A percentile compares a stretch with the other conserved stretches of the same genome.
phyloP scores from a whole-genome alignment of 2,113 vertebrate species.

The Solenodon paradoxus region DNA sequence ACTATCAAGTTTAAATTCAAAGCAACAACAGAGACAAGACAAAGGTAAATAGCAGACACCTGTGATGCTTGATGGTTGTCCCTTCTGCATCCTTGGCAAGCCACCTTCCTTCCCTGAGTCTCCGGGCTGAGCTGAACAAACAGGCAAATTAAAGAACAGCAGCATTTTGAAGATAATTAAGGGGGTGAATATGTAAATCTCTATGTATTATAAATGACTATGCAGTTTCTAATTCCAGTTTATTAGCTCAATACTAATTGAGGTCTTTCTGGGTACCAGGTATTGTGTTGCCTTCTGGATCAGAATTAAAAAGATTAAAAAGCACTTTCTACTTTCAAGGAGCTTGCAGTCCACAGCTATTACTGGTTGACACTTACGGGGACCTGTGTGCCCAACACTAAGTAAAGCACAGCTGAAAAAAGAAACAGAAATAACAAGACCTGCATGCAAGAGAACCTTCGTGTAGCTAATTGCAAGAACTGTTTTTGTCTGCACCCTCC shows the following conservation, averaged over 20 bases:
- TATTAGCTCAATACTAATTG: background rate
- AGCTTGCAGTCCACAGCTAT: background rate
- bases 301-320: background rate
- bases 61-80: background rate
- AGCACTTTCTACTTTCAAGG: background rate
- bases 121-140: background rate
- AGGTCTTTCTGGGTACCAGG: background rate
- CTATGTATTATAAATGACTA: background rate
- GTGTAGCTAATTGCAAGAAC: background rate
- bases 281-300: background rate
- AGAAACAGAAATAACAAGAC: background rate
- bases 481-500: background rate
- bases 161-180: slow-evolving; percentile 25
- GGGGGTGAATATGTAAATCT: background rate
- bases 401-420: background rate
- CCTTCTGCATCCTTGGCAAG: background rate
- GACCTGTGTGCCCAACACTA: background rate
- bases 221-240: background rate
- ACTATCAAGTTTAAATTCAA: background rate
- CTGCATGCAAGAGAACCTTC: background rate
- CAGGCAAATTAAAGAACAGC: background rate
- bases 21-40: background rate
- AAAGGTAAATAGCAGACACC: background rate
- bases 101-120: background rate
- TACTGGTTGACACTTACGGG: background rate